Base-by-base conservation (phyloP, 2,797 vertebrate genomes). In the Dromococcyx pavoninus region DNA sequence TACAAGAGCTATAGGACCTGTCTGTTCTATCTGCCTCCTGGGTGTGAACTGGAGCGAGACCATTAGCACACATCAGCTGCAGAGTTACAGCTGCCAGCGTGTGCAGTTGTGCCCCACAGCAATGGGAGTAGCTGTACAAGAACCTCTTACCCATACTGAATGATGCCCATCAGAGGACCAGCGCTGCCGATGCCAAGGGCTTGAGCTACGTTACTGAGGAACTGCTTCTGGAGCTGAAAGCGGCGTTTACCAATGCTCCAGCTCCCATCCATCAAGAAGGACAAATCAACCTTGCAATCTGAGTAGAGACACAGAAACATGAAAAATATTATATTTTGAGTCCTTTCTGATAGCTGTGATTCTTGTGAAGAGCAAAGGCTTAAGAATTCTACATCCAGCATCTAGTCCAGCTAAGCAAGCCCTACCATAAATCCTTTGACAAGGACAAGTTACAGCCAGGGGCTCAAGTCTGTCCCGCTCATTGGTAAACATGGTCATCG, bases 151-250 rank as follows among this genome's bases (percentile, higher is more conserved):
- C 99, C 99, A 0, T 99, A 99, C 96, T 99, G 99, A 89, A 99
- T 97, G 75, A 99, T 97, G 41, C 99, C 99, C 99, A 99, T 98
- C 97, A 99, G 98, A 58, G 99, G 98, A 54, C 99, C 99, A 3
- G 98, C 96, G 0, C 97, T 94, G 53, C 99, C 98, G 4, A 99
- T 95, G 58, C 99, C 98, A 30, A 99, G 98, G 67, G 97, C 97
- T 93, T 99, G 98, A 53, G 98, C 98, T 70, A 99, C 88, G 2
- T 98, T 98, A 24, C 95, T 87, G 57, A 99, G 97, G 97, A 99
- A 99, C 93, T 99, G 98, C 95, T 99, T 99, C 97, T 99, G 99
- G 97, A 99, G 99, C 96, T 98, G 98, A 95, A 99, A 99, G 32
- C 99, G 99, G 1, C 99, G 98, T 80, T 99, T 99, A 27, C 99